Conservation (phyloP, 1,140 invertebrate genomes). For the Mylabris phalerata region DNA sequence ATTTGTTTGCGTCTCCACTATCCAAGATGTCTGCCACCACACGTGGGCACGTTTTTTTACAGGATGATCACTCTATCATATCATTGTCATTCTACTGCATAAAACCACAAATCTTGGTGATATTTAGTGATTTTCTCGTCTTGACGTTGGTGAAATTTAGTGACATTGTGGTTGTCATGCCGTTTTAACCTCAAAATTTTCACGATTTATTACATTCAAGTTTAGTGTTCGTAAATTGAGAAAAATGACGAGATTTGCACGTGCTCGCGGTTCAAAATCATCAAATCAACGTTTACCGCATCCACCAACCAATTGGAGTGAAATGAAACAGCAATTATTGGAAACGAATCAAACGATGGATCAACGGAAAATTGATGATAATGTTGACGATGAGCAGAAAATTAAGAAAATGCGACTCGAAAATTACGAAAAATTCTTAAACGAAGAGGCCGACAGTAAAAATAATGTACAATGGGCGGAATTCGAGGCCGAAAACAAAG, state of each 20-base stretch:
- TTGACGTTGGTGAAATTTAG: too few relatives aligned
- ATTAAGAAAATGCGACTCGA: constrained; percentile 43
- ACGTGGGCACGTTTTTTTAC: too few relatives aligned
- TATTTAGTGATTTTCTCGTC: too few relatives aligned
- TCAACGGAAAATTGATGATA: constrained; percentile 36
- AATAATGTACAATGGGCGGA: constrained; percentile 46
- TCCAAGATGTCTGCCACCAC: too few relatives aligned
- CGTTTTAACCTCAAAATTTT: constrained; percentile 1
- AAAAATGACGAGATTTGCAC: constrained; percentile 65
- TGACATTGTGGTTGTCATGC: not conserved
- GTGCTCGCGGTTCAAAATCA: constrained; percentile 65
- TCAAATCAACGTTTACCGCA: constrained; percentile 62
- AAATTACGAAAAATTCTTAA: constrained; percentile 50
- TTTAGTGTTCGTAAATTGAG: not conserved
- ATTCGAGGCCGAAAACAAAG: constrained; percentile 31
- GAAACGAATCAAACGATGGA: constrained; percentile 42
- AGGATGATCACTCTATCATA: too few relatives aligned
- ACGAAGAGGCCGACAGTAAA: constrained; percentile 45
- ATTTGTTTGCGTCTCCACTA: too few relatives aligned
- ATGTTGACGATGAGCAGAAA: too few relatives aligned
- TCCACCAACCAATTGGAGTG: constrained; percentile 63
- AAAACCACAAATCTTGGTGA: too few relatives aligned
- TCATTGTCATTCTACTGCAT: too few relatives aligned
- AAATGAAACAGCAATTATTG: constrained; percentile 57
- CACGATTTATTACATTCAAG: not conserved